These are phyloP conservation scores for Nothoprocta pentlandii DNA, from an alignment of 2,113 vertebrate species.

Conservation along the genomic window DNA sequence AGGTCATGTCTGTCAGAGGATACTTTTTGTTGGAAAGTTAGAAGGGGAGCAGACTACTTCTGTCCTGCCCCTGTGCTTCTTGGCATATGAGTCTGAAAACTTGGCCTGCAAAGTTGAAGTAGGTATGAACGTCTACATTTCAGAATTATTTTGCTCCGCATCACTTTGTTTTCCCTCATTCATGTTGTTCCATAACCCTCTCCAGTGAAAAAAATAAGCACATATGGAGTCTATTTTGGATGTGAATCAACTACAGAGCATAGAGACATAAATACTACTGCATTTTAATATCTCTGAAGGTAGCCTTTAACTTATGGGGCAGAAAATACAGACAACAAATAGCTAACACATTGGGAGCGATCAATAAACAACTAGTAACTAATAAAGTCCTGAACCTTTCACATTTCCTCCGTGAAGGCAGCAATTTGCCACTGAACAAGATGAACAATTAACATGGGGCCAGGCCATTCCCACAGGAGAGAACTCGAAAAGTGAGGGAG, in stretches of 20 bases:
- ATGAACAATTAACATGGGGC: conserved; percentile 28
- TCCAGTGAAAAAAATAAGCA: not conserved
- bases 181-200: not conserved
- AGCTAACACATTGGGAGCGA: conserved; percentile 16
- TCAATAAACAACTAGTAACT: conserved; percentile 55
- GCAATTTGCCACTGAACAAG: conserved; percentile 24
- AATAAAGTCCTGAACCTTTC: conserved; percentile 52
- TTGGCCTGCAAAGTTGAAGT: not conserved
- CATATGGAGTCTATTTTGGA: not conserved
- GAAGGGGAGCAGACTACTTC: not conserved
- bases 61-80: not conserved
- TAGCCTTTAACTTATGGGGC: conserved; percentile 35
- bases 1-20: not conserved
- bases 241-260: not conserved
- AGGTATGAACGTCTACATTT: conserved; percentile 48
- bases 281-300: not conserved
- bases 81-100: not conserved
- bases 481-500: not conserved
- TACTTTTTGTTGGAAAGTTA: not conserved
- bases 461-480: not conserved
- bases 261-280: not conserved
- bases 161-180: conserved; percentile 28
- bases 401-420: not conserved
- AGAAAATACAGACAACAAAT: conserved; percentile 35
- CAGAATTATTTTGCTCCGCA: conserved; percentile 42